A percentile compares a stretch with the other conserved stretches of the same genome.
phyloP scores from a whole-genome alignment of 2,113 vertebrate species.

The Dromaius novaehollandiae region DNA sequence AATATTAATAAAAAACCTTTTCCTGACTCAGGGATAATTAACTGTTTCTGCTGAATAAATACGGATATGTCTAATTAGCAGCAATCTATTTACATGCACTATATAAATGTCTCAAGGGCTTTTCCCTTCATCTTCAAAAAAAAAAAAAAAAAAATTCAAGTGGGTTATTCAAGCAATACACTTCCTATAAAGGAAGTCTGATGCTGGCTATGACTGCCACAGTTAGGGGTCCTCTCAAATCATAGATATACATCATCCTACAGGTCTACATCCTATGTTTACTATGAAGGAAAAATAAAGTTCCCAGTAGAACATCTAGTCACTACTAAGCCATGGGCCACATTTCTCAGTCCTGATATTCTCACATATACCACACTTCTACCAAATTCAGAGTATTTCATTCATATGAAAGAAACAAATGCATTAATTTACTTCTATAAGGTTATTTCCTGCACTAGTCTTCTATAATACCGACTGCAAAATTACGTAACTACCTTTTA shows the following conservation, averaged over 20 bases:
- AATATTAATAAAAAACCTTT: background rate
- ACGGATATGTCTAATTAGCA: background rate
- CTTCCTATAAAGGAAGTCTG: background rate
- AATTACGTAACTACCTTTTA: background rate
- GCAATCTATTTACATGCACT: background rate
- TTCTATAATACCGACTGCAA: background rate
- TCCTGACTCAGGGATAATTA: background rate
- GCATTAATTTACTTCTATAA: background rate
- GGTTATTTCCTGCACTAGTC: background rate
- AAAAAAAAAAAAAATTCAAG: background rate
- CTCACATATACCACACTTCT: background rate
- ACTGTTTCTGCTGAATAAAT: background rate
- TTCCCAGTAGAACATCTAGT: background rate
- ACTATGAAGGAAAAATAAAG: too few relatives aligned
- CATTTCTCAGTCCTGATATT: background rate
- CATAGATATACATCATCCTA: background rate
- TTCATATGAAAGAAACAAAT: background rate
- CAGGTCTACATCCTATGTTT: background rate
- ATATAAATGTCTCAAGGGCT: background rate
- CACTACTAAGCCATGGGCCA: background rate
- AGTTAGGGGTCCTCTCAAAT: background rate
- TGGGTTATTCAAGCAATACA: background rate
- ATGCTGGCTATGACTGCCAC: background rate
- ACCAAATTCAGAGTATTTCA: background rate
- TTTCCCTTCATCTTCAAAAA: background rate